phyloP scores from a whole-genome alignment of 2,113 vertebrate species.

The Syrrhaptes paradoxus region DNA sequence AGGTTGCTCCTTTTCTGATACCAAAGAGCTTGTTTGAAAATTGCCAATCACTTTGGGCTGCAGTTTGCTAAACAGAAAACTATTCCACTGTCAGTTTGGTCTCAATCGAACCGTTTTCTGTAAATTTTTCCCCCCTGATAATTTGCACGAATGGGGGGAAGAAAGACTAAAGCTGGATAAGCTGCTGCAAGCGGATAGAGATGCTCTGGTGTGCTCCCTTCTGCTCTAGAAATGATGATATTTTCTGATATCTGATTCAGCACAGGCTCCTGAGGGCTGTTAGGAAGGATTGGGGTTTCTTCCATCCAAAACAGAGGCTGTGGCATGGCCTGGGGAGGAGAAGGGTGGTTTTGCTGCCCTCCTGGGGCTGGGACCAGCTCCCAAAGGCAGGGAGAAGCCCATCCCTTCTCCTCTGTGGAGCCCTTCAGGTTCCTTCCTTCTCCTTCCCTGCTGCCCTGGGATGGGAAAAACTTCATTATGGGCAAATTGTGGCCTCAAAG shows the following conservation, averaged over 20 bases:
- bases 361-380: neutral
- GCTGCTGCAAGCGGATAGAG: accelerated
- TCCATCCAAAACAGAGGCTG: neutral
- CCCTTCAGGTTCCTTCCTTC: neutral
- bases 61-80: neutral
- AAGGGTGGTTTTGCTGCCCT: neutral
- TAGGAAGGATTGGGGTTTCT: neutral
- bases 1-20: neutral
- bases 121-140: accelerated
- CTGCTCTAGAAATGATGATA: accelerated
- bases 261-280: neutral
- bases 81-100: neutral
- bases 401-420: neutral
- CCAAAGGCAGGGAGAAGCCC: neutral
- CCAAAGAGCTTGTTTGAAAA: neutral
- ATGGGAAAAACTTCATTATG: too few species aligned
- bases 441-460: neutral
- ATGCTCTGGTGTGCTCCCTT: neutral
- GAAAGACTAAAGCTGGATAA: neutral
- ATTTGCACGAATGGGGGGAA: accelerated
- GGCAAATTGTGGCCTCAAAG: neutral
- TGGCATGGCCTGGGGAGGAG: neutral
- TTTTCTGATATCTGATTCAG: neutral
- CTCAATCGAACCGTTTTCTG: neutral
- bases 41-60: neutral